Conservation (phyloP, 2,113 vertebrate genomes). For the Dromaius novaehollandiae region DNA sequence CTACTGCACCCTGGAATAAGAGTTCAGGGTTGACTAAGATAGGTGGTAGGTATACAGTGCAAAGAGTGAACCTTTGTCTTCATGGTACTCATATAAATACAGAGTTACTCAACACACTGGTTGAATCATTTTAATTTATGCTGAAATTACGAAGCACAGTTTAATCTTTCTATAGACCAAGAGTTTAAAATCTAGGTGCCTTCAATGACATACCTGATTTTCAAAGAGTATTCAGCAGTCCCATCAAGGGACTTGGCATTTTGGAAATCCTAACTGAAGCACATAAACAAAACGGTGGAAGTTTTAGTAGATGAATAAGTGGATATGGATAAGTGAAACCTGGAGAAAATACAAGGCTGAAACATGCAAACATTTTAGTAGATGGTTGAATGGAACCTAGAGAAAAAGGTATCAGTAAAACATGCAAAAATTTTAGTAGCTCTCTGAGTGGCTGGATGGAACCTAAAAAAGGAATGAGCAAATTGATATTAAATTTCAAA, state of each 20-base stretch:
- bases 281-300: background rate
- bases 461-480: conserved; percentile 69
- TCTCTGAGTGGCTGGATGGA: background rate
- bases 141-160: background rate
- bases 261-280: background rate
- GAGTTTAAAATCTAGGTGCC: background rate
- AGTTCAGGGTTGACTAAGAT: background rate
- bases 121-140: background rate
- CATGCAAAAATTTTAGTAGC: conserved; percentile 15
- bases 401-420: conserved; percentile 22
- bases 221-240: background rate
- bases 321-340: background rate
- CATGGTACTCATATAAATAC: background rate
- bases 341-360: background rate
- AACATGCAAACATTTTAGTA: conserved; percentile 18
- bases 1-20: background rate
- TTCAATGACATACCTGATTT: background rate
- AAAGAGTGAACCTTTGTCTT: background rate
- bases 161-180: background rate
- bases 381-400: background rate
- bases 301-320: conserved; percentile 11
- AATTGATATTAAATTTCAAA: background rate
- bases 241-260: background rate
- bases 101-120: background rate
- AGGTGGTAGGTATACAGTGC: background rate